phyloP scores from a whole-genome alignment of 2,113 vertebrate species.

The Mustelus asterias region DNA sequence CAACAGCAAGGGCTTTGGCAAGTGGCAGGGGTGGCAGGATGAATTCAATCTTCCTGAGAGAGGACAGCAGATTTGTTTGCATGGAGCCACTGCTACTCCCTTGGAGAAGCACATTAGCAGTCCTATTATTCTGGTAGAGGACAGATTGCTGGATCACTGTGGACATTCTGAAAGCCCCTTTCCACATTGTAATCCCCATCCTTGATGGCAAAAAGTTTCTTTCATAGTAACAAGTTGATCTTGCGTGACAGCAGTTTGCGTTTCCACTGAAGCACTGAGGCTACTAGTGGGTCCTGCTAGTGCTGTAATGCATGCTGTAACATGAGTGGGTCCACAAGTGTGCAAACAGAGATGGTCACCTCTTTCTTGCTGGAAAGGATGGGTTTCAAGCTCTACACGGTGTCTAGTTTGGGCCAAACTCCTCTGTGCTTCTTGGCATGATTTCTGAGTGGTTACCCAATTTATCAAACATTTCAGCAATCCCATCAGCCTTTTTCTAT shows the following conservation, averaged over 20 bases:
- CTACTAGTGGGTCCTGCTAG: background rate
- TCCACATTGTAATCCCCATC: background rate
- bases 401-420: background rate
- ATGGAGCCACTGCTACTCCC: background rate
- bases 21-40: background rate
- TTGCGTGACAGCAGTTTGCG: background rate
- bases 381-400: background rate
- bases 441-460: too few species aligned
- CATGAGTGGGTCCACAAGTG: background rate
- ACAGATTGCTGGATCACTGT: background rate
- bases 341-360: background rate
- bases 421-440: background rate
- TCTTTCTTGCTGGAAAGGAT: background rate
- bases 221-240: background rate
- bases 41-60: background rate
- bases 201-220: background rate
- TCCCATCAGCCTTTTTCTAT: background rate
- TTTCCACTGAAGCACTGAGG: background rate
- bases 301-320: background rate
- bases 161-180: background rate
- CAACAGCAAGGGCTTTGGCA: background rate
- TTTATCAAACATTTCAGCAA: too few species aligned
- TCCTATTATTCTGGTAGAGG: background rate
- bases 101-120: background rate
- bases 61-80: background rate